Percentiles rank a stretch among this genome's conserved stretches.
Conservation (phyloP, 2,888 invertebrate species). For the Piscicola geometra region DNA sequence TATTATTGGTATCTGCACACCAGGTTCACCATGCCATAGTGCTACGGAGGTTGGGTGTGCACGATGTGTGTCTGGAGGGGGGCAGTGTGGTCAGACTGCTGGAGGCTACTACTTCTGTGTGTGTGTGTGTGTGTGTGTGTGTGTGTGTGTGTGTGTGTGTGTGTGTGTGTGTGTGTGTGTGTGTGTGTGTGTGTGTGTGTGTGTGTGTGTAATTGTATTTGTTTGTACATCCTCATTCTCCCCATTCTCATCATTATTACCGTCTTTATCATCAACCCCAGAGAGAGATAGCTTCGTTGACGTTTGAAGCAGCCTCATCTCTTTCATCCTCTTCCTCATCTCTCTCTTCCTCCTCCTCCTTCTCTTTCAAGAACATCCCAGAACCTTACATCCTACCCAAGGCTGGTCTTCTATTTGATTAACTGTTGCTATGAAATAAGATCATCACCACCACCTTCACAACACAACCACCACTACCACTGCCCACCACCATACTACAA, state of each 20-base stretch:
- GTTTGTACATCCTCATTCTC: not conserved
- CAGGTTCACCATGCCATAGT: slow-evolving; percentile 41
- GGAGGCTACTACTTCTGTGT: slow-evolving; percentile 36
- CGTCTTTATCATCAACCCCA: not conserved
- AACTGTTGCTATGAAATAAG: not conserved
- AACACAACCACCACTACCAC: too few species aligned
- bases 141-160: slow-evolving; percentile 4
- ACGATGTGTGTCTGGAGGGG: slow-evolving; percentile 32
- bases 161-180: slow-evolving; percentile 14
- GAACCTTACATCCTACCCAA: slow-evolving; percentile 20
- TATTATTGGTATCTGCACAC: not conserved
- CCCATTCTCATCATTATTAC: not conserved
- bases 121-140: not conserved
- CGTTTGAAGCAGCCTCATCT: slow-evolving; percentile 2
- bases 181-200: slow-evolving; percentile 16
- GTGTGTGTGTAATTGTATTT: slow-evolving; percentile 4
- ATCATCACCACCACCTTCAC: too few species aligned
- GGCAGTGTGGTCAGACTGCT: slow-evolving; percentile 35
- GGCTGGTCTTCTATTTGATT: not conserved
- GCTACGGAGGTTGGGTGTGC: slow-evolving; percentile 38
- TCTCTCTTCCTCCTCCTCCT: not conserved
- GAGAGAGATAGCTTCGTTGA: slow-evolving; percentile 16
- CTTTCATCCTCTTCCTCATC: not conserved
- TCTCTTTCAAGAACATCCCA: slow-evolving; percentile 15
- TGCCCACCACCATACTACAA: too few species aligned